Evolutionary conservation across 37 sponge, comb jelly and placozoan genomes (phyloP).

Genomic region (Tethya wilhelma): DNA sequence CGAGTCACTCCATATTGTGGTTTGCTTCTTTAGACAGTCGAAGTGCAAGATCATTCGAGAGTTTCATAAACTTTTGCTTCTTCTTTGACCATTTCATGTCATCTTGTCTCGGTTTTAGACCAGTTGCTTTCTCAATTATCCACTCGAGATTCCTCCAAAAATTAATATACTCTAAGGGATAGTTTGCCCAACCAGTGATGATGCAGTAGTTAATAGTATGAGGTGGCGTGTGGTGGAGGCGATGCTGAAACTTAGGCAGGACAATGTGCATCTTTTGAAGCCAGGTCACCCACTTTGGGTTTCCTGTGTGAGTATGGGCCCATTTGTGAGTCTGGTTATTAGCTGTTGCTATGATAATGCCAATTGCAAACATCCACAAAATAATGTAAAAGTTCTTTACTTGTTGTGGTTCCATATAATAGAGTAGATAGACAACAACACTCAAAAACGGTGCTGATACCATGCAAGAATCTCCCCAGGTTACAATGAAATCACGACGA

Average conservation of each 20-base stretch:
- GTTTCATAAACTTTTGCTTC: not conserved
- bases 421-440: not conserved
- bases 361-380: not conserved
- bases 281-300: conserved; percentile 47
- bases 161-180: conserved; percentile 57
- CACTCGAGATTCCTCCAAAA: conserved; percentile 55
- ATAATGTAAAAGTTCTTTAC: not conserved
- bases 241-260: conserved; percentile 58
- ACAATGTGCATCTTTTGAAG: conserved; percentile 59
- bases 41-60: not conserved
- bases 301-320: conserved; percentile 49
- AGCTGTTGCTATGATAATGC: conserved; percentile 21
- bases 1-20: too few species aligned
- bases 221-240: conserved; percentile 64
- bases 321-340: conserved; percentile 78
- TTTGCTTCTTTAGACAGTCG: not conserved
- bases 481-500: conserved; percentile 57
- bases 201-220: conserved; percentile 70
- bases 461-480: conserved; percentile 60
- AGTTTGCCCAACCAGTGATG: conserved; percentile 61
- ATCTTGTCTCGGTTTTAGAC: conserved; percentile 34
- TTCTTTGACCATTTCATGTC: conserved; percentile 44
- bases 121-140: conserved; percentile 47
- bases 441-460: not conserved
- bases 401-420: not conserved